Evolutionary conservation across 2,888 invertebrate genomes (phyloP), one percentile per base, ranked within the genome.

Genomic region (Cheilosia scutellata): DNA sequence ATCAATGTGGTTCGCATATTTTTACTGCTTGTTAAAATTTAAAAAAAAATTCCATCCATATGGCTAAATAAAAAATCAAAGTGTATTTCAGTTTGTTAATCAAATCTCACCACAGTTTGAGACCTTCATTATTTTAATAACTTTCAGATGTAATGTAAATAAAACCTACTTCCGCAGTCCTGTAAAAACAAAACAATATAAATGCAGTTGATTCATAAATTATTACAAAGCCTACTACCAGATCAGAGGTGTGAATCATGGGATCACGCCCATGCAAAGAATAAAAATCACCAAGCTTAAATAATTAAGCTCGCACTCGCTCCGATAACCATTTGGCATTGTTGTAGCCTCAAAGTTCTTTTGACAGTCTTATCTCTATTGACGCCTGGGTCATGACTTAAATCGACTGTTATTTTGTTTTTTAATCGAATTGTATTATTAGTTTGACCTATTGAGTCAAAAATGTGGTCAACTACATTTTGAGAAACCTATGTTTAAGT

Each of bases 341-440:
- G 5, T n/a, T 4, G 5, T 9, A 71, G 27, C 7, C 31, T 27
- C 37, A 71, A 71, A 71, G 70, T 71, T 58, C 49, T 58, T 47
- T 44, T 16, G 31, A 9, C 37, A 5, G 33, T 33, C 47, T 71
- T 71, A 71, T 71, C 70, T 58, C 0, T 16, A 5, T 47, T 70
- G 31, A 49, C 58, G 37, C 47, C 11, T 44, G 58, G 70, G 70
- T 58, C 70, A 58, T 27, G 57, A 47, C 25, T 13, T 27, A 11
- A 33, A 27, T 9, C 2, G 29, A 42, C 29, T 58, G 44, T 20
- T 57, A 57, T 58, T 58, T 44, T 9, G 25, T n/a, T 70, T n/a
- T 70, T 68, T 55, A 68, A 44, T 55, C 57, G 29, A 55, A 68
- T 55, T 40, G 60, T 27, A 60, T 60, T 33, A 60, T 31, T 31